Percentiles rank a stretch among this genome's conserved stretches.
These are phyloP conservation scores for Norana najaformis DNA, from an alignment of 2,888 invertebrate species.

Conservation along the genomic window DNA sequence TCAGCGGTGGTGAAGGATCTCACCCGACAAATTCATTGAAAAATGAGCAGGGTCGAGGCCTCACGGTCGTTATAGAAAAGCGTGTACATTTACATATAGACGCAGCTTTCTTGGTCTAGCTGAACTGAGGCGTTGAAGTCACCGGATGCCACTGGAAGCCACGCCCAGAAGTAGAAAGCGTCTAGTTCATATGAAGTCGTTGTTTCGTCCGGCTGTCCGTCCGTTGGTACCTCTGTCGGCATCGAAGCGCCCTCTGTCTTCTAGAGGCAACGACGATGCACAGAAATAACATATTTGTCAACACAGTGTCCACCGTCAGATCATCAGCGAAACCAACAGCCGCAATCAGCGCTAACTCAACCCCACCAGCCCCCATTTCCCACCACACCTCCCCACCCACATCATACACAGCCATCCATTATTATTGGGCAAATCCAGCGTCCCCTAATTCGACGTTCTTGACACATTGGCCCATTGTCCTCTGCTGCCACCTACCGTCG, in stretches of 20 bases:
- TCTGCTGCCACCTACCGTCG: not conserved
- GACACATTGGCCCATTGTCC: not conserved
- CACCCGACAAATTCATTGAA: no score
- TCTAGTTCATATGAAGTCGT: no score
- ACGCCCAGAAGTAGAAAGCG: no score
- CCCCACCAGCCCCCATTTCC: not conserved
- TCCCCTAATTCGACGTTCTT: not conserved
- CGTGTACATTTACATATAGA: no score
- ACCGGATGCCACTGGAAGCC: no score
- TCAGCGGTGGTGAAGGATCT: no score
- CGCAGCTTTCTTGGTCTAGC: no score
- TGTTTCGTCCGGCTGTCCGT: not conserved
- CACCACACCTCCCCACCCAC: not conserved
- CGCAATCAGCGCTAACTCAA: not conserved
- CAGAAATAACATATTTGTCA: not conserved
- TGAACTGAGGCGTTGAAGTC: no score
- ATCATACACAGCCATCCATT: not conserved
- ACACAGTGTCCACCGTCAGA: not conserved
- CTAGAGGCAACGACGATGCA: not conserved
- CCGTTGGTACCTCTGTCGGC: no score
- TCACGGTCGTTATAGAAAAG: no score
- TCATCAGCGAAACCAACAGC: not conserved
- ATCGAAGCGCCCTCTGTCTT: not conserved
- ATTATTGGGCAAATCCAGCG: not conserved
- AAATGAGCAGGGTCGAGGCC: no score